Evolutionary conservation across 2,888 invertebrate genomes (phyloP).

Genomic region (Melieria crassipennis): DNA sequence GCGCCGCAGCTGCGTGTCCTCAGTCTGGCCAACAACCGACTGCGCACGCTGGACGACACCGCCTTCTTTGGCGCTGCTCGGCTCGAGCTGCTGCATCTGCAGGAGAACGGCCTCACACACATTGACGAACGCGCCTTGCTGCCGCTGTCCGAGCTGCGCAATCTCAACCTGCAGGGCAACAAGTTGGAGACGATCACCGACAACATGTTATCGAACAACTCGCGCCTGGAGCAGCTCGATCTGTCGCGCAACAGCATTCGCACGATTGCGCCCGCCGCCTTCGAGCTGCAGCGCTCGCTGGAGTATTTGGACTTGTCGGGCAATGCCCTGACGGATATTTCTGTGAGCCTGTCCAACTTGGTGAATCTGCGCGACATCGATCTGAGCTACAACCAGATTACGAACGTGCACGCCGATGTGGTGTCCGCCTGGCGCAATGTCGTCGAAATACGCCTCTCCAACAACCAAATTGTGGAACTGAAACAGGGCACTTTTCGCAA

Average conservation of each 20-base stretch:
- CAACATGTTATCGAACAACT: conserved; percentile 74
- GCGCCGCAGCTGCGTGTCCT: conserved; percentile 75
- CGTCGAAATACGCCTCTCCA: conserved; percentile 76
- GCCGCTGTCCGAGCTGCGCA: conserved; percentile 72
- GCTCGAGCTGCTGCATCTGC: conserved; percentile 79
- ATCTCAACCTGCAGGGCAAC: conserved; percentile 81
- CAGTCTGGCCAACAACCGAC: conserved; percentile 77
- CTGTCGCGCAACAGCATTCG: conserved; percentile 80
- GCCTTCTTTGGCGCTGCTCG: conserved; percentile 76
- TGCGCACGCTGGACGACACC: conserved; percentile 75
- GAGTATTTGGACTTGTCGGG: conserved; percentile 81
- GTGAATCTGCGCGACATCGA: conserved; percentile 78
- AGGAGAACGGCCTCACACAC: conserved; percentile 77
- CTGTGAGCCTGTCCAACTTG: conserved; percentile 75
- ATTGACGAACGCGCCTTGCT: conserved; percentile 74
- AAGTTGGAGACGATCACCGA: conserved; percentile 77
- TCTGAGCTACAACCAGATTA: conserved; percentile 80
- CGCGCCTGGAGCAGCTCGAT: conserved; percentile 74
- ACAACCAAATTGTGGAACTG: conserved; percentile 78
- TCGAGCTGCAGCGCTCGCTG: conserved; percentile 74
- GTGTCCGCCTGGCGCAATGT: conserved; percentile 77
- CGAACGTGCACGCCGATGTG: conserved; percentile 74
- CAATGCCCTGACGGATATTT: conserved; percentile 79
- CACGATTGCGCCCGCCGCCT: conserved; percentile 73
- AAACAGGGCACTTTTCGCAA: conserved; percentile 78